phyloP scores from a whole-genome alignment of 2,113 vertebrate species.

The Brachypteracias leptosomus region DNA sequence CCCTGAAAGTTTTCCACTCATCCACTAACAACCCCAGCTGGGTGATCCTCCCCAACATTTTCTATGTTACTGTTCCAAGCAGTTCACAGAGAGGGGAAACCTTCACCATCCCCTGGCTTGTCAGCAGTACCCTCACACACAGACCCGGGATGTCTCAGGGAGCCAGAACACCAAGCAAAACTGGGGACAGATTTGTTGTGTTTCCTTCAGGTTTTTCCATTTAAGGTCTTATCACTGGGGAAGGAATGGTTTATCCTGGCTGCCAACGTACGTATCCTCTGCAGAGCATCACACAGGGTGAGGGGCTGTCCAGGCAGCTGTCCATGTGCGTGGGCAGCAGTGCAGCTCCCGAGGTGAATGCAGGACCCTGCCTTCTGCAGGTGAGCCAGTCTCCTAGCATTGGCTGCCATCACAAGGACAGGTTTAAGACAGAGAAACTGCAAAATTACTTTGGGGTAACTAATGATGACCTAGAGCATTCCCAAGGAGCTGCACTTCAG shows the following conservation, averaged over 20 bases:
- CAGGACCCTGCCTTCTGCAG: neutral
- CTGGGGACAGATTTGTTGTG: neutral
- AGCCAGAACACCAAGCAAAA: neutral
- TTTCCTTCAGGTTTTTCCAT: neutral
- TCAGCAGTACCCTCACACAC: fast-evolving
- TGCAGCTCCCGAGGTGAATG: fast-evolving
- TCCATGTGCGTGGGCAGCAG: neutral
- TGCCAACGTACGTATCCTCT: fast-evolving
- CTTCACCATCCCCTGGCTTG: neutral
- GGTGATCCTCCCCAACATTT: neutral
- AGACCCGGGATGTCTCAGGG: neutral
- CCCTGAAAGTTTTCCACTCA: neutral
- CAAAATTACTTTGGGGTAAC: neutral
- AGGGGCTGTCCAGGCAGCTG: neutral
- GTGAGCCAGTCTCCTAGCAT: fast-evolving
- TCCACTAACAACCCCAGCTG: neutral
- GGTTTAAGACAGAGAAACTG: neutral
- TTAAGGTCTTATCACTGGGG: neutral
- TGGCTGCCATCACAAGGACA: fast-evolving
- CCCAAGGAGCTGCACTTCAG: neutral
- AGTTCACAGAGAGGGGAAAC: fast-evolving
- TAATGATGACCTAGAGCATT: neutral
- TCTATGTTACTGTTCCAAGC: neutral
- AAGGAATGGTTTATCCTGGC: neutral
- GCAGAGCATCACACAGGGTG: fast-evolving